Evolutionary conservation across 2,113 vertebrate genomes (phyloP).

Genomic region (Orycteropus afer): DNA sequence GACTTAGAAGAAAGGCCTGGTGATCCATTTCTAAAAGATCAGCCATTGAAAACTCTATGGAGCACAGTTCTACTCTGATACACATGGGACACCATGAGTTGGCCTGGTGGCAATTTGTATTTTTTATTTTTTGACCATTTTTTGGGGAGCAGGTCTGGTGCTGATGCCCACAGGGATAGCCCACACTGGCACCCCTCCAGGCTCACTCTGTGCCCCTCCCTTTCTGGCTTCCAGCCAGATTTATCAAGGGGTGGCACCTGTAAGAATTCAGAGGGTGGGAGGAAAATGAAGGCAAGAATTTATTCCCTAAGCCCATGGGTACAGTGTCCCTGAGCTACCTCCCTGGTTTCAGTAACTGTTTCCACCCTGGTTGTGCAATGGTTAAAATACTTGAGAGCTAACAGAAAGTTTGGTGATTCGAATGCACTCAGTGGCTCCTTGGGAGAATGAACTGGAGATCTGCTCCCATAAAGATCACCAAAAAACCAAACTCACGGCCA

Average conservation of each 20-base stretch:
- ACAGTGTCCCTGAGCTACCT: not conserved
- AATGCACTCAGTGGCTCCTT: not conserved
- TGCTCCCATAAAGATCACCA: too few relatives aligned
- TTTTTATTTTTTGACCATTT: not conserved
- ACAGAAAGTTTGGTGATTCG: not conserved
- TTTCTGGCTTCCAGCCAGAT: not conserved
- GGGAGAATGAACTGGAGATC: not conserved
- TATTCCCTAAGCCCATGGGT: rapidly evolving
- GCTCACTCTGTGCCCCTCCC: too few relatives aligned
- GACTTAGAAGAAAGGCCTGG: not conserved
- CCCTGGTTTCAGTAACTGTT: not conserved
- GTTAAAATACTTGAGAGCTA: too few relatives aligned
- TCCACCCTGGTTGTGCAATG: not conserved
- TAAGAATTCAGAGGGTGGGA: not conserved
- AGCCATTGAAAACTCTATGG: not conserved
- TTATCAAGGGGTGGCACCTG: not conserved
- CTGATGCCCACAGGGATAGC: not conserved
- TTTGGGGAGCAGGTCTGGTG: not conserved
- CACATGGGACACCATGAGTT: not conserved
- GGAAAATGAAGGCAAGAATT: not conserved
- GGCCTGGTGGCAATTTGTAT: not conserved
- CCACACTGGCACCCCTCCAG: not conserved
- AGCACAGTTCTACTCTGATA: not conserved
- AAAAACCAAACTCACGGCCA: too few relatives aligned
- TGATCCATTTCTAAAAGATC: too few relatives aligned